Base-by-base conservation (phyloP, 2,888 invertebrate species). In the Xestoiulus laeticollis region DNA sequence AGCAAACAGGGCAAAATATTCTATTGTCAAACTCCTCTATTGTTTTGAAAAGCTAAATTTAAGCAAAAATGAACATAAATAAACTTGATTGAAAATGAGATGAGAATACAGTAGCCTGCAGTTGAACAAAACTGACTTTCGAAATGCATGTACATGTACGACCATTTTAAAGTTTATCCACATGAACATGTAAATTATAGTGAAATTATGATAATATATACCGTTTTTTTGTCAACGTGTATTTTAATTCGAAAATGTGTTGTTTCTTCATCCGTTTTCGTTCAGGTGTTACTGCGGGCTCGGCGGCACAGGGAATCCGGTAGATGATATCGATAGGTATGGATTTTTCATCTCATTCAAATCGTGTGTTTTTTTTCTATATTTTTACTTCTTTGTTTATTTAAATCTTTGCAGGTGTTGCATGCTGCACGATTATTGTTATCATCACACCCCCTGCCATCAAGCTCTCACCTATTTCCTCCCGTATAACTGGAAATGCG, bases 401-500 rank as follows among this genome's bases (percentile, higher is more conserved):
- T 78, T 32, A 4, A 8, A 32, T 87, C 85, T 38, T 90, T 91
- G 78, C 93, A 95, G 95, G 90, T 97, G 97, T 92, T 97, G 97
- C 91, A 95, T 95, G 90, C 94, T 95, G 91, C 97, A 97, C 92
- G 97, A 97, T 92, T 94, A 95, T 92, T 97, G 97, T 91, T 97
- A 97, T 92, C 94, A 95, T 90, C 93, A 94, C 87, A 95, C 96
- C 87, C 95, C 94, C 90, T 97, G 97, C 90, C 95, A 96, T 4
- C 94, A 95, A 91, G 95, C 95, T 92, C 93, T 96, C 26, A 95
- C 96, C 89, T 97, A 97, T 93, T 95, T 97, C 91, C 95, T 96
- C 89, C 96, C 96, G 1, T 97, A 97, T 92, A 94, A 95, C 90
- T 97, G 97, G 97, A 95, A 95, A 91, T 97, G 97, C 91, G 95